phyloP scores from a whole-genome alignment of 2,797 vertebrate species.

The Artibeus jamaicensis region DNA sequence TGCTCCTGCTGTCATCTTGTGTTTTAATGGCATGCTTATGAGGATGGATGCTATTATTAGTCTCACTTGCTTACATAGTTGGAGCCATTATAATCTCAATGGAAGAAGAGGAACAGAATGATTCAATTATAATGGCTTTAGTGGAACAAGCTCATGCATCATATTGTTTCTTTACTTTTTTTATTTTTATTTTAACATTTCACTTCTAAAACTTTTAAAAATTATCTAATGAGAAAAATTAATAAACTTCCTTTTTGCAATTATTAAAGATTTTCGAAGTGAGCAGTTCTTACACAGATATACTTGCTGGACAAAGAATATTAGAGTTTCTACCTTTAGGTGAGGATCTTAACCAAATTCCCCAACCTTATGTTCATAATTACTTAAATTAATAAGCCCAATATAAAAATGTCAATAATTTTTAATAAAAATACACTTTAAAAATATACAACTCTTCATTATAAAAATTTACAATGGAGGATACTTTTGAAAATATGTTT shows the following conservation, averaged over 20 bases:
- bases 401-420: neutral
- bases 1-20: slow-evolving; percentile 75
- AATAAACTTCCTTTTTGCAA: neutral
- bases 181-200: slow-evolving; percentile 68
- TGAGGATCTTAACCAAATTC: slow-evolving; percentile 10
- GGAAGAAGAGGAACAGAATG: slow-evolving; percentile 63
- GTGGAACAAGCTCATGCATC: slow-evolving; percentile 49
- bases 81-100: slow-evolving; percentile 68
- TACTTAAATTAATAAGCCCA: neutral
- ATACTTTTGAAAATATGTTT: neutral
- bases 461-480: neutral
- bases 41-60: slow-evolving; percentile 75
- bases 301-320: neutral
- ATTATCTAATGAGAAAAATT: neutral
- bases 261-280: neutral
- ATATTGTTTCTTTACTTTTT: slow-evolving; percentile 22
- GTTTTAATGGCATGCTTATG: slow-evolving; percentile 71
- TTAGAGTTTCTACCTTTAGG: neutral
- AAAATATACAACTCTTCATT: neutral
- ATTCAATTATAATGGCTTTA: slow-evolving; percentile 71
- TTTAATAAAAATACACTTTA: neutral
- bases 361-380: neutral
- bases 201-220: neutral
- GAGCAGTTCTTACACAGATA: neutral
- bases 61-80: slow-evolving; percentile 67